Conservation (phyloP, 2,888 invertebrate species). For the Caenorhabditis japonica region DNA sequence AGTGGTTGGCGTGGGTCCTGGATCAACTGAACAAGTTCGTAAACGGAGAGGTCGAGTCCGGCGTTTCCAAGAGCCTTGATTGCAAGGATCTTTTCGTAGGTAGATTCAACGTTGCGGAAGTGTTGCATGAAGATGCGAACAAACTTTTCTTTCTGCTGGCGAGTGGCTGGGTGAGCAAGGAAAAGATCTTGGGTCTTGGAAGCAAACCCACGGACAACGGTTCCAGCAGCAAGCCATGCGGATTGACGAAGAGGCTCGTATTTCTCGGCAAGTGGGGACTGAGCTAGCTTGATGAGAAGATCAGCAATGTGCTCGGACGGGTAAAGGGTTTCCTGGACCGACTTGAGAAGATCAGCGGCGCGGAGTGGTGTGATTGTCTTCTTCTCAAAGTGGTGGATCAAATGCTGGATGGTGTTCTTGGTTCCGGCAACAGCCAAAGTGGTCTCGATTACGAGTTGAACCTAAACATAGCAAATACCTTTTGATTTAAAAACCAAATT, state of each 20-base stretch:
- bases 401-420: slow-evolving; percentile 61
- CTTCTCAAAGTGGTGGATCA: slow-evolving; percentile 55
- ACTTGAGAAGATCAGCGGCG: slow-evolving; percentile 58
- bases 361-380: slow-evolving; percentile 49
- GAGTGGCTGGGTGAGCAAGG: slow-evolving; percentile 49
- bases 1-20: slow-evolving; percentile 55
- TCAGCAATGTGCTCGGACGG: slow-evolving; percentile 64
- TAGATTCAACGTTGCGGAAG: slow-evolving; percentile 50
- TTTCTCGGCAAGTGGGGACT: slow-evolving; percentile 27
- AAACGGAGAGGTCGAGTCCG: slow-evolving; percentile 66
- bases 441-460: slow-evolving; percentile 58
- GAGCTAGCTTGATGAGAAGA: slow-evolving; percentile 63
- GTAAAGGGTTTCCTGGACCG: slow-evolving; percentile 55
- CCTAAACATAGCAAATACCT: slow-evolving; percentile 14
- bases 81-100: slow-evolving; percentile 69
- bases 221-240: slow-evolving; percentile 62
- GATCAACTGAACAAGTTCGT: slow-evolving; percentile 70
- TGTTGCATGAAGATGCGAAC: slow-evolving; percentile 53
- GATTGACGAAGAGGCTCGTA: slow-evolving; percentile 58
- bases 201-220: slow-evolving; percentile 59
- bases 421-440: slow-evolving; percentile 67
- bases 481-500: background rate
- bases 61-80: slow-evolving; percentile 74
- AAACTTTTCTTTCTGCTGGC: slow-evolving; percentile 62
- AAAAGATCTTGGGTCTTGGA: slow-evolving; percentile 45